Conservation (phyloP, 2,113 vertebrate species). For the Solea senegalensis region DNA sequence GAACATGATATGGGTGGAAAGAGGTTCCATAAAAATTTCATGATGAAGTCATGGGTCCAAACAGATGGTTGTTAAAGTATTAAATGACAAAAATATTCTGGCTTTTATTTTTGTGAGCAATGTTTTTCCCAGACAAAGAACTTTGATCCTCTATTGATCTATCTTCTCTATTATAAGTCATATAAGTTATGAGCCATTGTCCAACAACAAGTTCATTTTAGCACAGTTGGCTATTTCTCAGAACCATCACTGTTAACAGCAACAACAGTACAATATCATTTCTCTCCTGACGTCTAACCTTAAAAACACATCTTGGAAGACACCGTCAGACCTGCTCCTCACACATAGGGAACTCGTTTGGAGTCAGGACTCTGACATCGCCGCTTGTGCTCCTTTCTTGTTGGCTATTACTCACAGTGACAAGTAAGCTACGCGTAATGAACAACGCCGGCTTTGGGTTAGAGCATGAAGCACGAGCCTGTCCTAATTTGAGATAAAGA, state of each 20-base stretch:
- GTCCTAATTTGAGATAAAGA: conserved; percentile 65
- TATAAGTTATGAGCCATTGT: neutral
- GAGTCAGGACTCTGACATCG: conserved; percentile 48
- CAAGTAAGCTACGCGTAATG: conserved; percentile 57
- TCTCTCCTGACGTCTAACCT: neutral
- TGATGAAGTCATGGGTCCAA: neutral
- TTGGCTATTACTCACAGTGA: conserved; percentile 66
- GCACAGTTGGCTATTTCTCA: conserved; percentile 15
- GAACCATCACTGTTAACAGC: conserved; percentile 14
- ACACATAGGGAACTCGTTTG: conserved; percentile 34
- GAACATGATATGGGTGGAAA: neutral
- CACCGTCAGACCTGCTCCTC: conserved; percentile 9
- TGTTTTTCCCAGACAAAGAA: too few species aligned
- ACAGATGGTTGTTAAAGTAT: neutral
- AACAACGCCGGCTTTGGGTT: conserved; percentile 52
- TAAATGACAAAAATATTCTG: too few species aligned
- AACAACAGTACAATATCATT: conserved; percentile 9
- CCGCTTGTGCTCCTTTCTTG: conserved; percentile 46
- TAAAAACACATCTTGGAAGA: conserved; percentile 1
- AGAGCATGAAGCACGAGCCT: conserved; percentile 34
- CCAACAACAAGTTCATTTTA: conserved; percentile 28
- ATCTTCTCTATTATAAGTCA: conserved; percentile 15
- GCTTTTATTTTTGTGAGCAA: too few species aligned
- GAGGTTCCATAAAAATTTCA: neutral
- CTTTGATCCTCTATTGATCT: neutral